These are phyloP conservation scores for Bombus picipes DNA, from an alignment of 1,140 invertebrate species.

Conservation along the genomic window DNA sequence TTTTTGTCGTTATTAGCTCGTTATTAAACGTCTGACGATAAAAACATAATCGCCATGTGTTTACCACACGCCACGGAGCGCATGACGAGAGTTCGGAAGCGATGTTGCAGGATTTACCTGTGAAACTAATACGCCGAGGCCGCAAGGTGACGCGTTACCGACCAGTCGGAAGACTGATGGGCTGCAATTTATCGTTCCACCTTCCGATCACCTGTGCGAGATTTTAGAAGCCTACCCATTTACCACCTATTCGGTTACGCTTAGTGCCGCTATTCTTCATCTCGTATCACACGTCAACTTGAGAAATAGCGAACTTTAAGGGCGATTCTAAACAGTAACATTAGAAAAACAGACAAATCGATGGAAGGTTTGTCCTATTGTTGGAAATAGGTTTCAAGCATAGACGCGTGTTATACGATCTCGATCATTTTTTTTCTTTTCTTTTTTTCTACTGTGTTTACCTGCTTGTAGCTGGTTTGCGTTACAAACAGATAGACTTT, in stretches of 20 bases:
- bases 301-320: background rate
- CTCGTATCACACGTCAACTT: background rate
- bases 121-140: constrained; percentile 21
- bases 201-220: constrained; percentile 77
- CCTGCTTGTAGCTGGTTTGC: background rate
- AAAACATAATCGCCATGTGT: background rate
- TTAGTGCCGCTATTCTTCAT: constrained; percentile 68
- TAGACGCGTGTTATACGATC: too few relatives aligned
- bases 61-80: background rate
- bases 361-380: background rate
- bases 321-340: background rate
- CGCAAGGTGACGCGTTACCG: constrained; percentile 52
- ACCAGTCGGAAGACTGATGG: constrained; percentile 77
- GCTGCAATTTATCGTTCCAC: constrained; percentile 76
- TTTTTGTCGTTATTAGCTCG: background rate
- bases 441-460: too few relatives aligned
- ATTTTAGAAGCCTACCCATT: constrained; percentile 50
- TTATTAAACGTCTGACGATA: background rate
- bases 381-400: background rate
- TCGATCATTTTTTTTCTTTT: background rate
- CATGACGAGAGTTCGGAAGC: background rate
- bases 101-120: constrained; percentile 15
- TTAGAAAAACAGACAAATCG: constrained; percentile 19
- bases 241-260: constrained; percentile 71
- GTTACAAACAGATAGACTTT: background rate